Evolutionary conservation across 30 jellyfish, hydroid and myxozoan genomes (phyloP).

Genomic region (Morbakka virulenta): DNA sequence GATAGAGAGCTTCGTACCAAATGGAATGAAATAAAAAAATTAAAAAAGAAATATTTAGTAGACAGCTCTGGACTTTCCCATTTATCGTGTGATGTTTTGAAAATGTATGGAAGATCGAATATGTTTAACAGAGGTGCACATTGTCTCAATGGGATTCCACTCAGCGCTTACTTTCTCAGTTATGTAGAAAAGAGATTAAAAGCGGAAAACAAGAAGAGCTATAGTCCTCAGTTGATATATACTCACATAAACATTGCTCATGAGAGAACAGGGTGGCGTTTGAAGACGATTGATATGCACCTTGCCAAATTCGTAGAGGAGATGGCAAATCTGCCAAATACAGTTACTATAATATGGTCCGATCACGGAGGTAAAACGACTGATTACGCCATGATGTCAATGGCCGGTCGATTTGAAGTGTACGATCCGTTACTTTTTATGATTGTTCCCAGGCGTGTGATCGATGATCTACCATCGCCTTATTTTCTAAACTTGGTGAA

Average conservation of each 20-base stretch:
- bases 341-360: conserved; percentile 74
- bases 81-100: conserved; percentile 59
- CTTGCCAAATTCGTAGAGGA: conserved; percentile 20
- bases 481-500: background rate
- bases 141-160: conserved; percentile 77
- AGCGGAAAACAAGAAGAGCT: conserved; percentile 30
- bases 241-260: conserved; percentile 89
- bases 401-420: conserved; percentile 78
- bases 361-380: conserved; percentile 92
- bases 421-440: conserved; percentile 72
- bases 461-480: conserved; percentile 2
- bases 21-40: conserved; percentile 45
- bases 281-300: conserved; percentile 43
- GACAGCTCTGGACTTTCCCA: conserved; percentile 66
- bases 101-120: conserved; percentile 59
- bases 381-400: conserved; percentile 54
- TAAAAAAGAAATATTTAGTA: background rate
- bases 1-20: background rate
- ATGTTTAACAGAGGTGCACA: conserved; percentile 59
- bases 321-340: conserved; percentile 32
- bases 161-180: conserved; percentile 58
- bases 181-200: conserved; percentile 19
- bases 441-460: conserved; percentile 32
- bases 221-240: conserved; percentile 69
- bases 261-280: conserved; percentile 80